Percentiles rank a stretch among this genome's conserved stretches.
These are phyloP conservation scores for Tragulus kanchil DNA, from an alignment of 2,113 vertebrate species.

Conservation along the genomic window DNA sequence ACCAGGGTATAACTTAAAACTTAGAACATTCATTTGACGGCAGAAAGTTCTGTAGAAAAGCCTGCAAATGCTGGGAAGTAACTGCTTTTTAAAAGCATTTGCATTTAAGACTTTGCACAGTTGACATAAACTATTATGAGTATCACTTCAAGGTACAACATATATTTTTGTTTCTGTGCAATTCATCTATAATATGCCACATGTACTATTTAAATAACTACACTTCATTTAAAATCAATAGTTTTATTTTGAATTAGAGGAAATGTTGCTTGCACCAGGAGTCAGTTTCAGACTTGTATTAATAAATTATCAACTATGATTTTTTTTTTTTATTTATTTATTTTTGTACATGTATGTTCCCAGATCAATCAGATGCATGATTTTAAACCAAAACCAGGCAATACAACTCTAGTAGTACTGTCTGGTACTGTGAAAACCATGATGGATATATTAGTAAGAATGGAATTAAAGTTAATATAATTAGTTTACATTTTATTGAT, in stretches of 20 bases:
- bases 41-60: background rate
- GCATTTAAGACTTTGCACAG: background rate
- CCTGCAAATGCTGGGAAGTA: background rate
- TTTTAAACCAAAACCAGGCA: background rate
- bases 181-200: constrained; percentile 30
- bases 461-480: background rate
- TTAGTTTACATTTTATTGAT: background rate
- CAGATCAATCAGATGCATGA: too few species aligned
- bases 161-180: background rate
- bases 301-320: constrained; percentile 13
- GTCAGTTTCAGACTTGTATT: background rate
- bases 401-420: background rate
- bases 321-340: too few species aligned
- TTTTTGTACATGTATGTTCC: too few species aligned
- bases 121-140: background rate
- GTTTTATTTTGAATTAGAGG: constrained; percentile 38
- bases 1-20: background rate
- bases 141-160: background rate
- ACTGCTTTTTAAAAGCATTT: constrained; percentile 17
- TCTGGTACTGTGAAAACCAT: background rate
- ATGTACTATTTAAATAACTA: background rate
- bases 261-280: background rate
- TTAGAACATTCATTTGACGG: background rate
- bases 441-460: background rate
- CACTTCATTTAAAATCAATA: constrained; percentile 50